Evolutionary conservation across 2,113 vertebrate species (phyloP), one percentile per base, ranked within the genome.

Genomic region (Gymnarchus niloticus): DNA sequence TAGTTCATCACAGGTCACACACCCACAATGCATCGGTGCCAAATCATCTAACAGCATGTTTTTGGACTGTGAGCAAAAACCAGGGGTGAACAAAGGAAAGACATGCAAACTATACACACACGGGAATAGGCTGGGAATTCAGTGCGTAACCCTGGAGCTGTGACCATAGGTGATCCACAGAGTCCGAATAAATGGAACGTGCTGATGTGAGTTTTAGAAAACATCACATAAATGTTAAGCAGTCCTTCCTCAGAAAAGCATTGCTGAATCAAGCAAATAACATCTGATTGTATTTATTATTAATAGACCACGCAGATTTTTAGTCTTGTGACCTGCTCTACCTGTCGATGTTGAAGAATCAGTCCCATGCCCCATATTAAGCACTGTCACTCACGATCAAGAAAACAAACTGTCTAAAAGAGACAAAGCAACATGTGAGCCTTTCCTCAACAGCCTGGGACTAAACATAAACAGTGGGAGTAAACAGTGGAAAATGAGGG

Each of bases 391-490:
- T 73, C 65, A 19, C 17, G 65, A 37, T 73, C 33, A 73, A 3
- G 65, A 41, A 41, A 69, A 41, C 19, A 73, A 73, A 73, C 65
- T 0, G 14, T 73, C n/a, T 33, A 19, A 52, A 73, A 73, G 65
- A 41, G 65, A 73, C 65, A 73, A 73, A 73, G 65, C 65, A 17
- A 73, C 33, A 73, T 28, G 65, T 14, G 2, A 19, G 28, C 33
- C 41, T 28, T 73, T 73, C 65, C 37, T 41, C 65, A 17, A 73
- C 65, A 41, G 65, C 65, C 65, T 73, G 65, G 41, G 65, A 73
- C 65, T 73, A 73, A 73, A 73, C 65, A 73, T 73, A 73, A 73
- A 73, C 65, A 73, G 65, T 73, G 28, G 19, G 65, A 17, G 65
- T 73, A 73, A 73, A 41, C 65, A 73, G 65, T 73, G 65, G 65